These are phyloP conservation scores for Bombus confusus DNA, from an alignment of 1,140 invertebrate species.

Conservation along the genomic window DNA sequence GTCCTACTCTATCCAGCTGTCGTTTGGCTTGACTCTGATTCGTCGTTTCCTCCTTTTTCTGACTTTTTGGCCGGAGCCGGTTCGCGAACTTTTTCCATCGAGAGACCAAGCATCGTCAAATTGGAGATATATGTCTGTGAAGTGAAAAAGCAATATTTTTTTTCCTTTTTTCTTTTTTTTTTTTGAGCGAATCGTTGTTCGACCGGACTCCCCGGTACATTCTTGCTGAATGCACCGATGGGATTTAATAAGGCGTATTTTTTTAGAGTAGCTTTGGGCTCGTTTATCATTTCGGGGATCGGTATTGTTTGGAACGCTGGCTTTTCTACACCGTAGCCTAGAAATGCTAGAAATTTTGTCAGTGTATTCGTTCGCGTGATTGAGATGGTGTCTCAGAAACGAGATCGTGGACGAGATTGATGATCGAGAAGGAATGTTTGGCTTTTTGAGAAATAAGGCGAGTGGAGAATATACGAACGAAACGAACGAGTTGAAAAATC, in stretches of 20 bases:
- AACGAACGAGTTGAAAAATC: too few relatives aligned
- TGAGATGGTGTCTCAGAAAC: too few relatives aligned
- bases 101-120: neutral
- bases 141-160: neutral
- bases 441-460: too few relatives aligned
- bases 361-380: neutral
- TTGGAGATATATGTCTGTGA: neutral
- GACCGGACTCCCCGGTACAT: neutral
- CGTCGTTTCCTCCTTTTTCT: neutral
- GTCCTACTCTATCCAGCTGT: conserved; percentile 32
- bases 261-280: neutral
- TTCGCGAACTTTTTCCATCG: conserved; percentile 15
- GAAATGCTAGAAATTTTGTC: neutral
- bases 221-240: neutral
- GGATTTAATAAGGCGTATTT: neutral
- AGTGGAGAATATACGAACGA: too few relatives aligned
- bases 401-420: too few relatives aligned
- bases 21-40: neutral
- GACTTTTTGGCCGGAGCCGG: neutral
- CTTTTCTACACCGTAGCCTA: neutral
- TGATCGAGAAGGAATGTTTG: too few relatives aligned
- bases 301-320: neutral
- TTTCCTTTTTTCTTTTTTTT: neutral
- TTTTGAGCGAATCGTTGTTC: neutral
- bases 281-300: neutral